phyloP scores from a whole-genome alignment of 2,113 vertebrate genomes.

The Eubucco bourcierii region DNA sequence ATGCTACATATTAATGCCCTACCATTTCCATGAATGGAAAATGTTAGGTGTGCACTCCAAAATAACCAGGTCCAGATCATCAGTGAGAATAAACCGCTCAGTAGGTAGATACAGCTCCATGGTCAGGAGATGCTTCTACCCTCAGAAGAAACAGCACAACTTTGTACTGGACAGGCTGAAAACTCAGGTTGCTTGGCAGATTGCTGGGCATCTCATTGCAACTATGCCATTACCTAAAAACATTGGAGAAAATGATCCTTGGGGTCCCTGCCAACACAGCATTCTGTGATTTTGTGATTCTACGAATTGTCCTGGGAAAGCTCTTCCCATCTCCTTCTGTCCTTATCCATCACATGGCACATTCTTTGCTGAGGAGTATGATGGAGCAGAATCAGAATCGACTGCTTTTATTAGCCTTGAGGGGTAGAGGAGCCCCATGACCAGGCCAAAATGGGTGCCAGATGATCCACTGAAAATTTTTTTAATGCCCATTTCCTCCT shows the following conservation, averaged over 20 bases:
- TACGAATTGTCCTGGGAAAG: no score
- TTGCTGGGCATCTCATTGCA: no score
- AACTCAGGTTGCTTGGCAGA: no score
- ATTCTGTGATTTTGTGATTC: no score
- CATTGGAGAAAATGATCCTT: no score
- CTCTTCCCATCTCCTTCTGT: accelerated
- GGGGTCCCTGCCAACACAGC: no score
- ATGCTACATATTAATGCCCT: background rate
- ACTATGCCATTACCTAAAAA: no score
- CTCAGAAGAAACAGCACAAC: background rate
- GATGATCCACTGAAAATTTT: background rate
- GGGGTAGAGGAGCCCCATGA: background rate
- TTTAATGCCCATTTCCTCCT: background rate
- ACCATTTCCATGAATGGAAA: background rate
- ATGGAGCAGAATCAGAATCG: background rate
- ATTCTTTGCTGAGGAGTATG: accelerated
- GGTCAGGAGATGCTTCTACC: background rate
- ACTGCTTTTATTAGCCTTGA: background rate
- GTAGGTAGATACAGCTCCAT: background rate
- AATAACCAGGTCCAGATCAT: background rate
- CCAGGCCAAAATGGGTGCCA: background rate
- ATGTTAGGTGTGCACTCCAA: background rate
- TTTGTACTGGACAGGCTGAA: no score
- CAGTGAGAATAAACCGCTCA: background rate
- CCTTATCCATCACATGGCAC: background rate